Evolutionary conservation across 2,888 invertebrate species (phyloP), one percentile per base, ranked within the genome.

Genomic region (Hydrotaea diabolus): DNA sequence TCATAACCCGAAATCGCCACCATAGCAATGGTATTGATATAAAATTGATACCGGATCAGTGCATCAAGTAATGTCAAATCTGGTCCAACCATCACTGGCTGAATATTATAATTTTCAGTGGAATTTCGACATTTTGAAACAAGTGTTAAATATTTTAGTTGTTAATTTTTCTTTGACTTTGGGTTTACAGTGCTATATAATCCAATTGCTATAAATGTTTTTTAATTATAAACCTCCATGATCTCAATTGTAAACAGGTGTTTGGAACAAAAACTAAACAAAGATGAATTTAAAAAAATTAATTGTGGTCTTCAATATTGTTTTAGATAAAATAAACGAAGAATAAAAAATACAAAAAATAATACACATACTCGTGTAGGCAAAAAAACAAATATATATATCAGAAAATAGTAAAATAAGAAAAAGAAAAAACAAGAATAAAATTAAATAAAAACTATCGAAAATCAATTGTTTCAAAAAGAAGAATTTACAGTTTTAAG

Each of bases 251-350:
- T 72, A 49, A 15, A 59, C 21, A 39, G 39, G 36, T 36, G 49
- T 31, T 23, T n/a, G 0, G n/a, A 15, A 26, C 31, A 26, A 46
- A 62, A 77, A 36, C 39, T 55, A 69, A 78, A 49, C 36, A 79
- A 21, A 66, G 19, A 62, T 64, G 36, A 62, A 79, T 79, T 69
- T 57, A 77, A n/a, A 3, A 15, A 49, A 13, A 49, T n/a, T n/a
- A n/a, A 49, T 49, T 49, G n/a, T 49, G 49, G 49, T 49, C 49
- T 49, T 15, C 49, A 49, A 49, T 49, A 2, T n/a, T 13, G n/a
- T 2, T 49, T 49, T 7, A 49, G n/a, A 13, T 49, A 4, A 49
- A 49, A 49, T 49, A n/a, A 49, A n/a, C n/a, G n/a, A n/a, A n/a
- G n/a, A n/a, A n/a, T n/a, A 49, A 49, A 49, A n/a, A 49, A 8